A percentile compares a stretch with the other conserved stretches of the same genome.
Conservation (phyloP, 2,797 vertebrate genomes). For the Eospalax fontanierii region DNA sequence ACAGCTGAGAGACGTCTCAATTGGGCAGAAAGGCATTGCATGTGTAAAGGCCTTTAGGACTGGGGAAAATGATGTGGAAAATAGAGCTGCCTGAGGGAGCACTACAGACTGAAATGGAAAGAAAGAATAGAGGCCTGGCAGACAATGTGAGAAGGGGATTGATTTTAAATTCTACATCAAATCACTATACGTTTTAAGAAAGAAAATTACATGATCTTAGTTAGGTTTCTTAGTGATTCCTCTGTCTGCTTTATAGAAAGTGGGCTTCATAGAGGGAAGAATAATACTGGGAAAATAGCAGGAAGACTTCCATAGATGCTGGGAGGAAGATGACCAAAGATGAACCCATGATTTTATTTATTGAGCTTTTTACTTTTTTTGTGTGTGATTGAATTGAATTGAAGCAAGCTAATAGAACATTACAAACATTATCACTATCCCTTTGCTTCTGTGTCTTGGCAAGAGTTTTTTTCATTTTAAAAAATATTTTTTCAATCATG, state of each 20-base stretch:
- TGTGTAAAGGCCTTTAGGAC: background rate
- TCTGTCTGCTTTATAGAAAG: background rate
- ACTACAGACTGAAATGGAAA: background rate
- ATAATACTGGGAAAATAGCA: background rate
- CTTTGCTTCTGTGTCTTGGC: background rate
- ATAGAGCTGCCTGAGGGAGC: background rate
- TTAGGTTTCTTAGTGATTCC: conserved; percentile 11
- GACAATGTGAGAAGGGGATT: background rate
- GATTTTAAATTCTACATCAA: conserved; percentile 28
- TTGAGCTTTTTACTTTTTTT: background rate
- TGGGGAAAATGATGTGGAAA: background rate
- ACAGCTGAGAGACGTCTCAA: background rate
- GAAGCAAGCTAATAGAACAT: background rate
- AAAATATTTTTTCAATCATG: too few species aligned
- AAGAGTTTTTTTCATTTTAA: too few species aligned
- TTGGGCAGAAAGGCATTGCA: background rate
- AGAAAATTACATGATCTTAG: background rate
- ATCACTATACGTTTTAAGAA: conserved; percentile 16
- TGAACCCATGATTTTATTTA: background rate
- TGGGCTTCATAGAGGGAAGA: background rate
- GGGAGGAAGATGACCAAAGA: background rate
- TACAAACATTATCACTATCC: background rate
- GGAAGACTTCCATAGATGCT: background rate
- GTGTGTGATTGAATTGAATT: background rate
- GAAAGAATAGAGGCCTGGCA: background rate